A percentile compares a stretch with the other conserved stretches of the same genome.
These are phyloP conservation scores for Chouioia cunea DNA, from an alignment of 2,888 invertebrate genomes.

Conservation along the genomic window DNA sequence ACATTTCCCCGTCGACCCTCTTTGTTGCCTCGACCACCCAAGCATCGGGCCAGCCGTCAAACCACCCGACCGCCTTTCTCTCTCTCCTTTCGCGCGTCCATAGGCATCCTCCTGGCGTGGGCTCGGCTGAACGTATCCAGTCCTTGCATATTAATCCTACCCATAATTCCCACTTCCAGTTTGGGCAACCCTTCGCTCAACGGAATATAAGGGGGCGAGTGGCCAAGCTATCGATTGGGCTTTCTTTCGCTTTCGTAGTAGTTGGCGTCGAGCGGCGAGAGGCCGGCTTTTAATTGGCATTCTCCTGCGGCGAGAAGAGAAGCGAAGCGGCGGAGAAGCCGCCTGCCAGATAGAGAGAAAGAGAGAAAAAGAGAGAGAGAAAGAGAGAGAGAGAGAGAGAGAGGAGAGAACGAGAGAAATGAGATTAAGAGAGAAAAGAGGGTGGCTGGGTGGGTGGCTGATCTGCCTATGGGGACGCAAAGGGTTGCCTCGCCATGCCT, in stretches of 20 bases:
- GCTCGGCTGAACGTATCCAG: constrained; percentile 66
- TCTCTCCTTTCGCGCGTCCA: constrained; percentile 53
- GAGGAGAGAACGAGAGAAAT: constrained; percentile 30
- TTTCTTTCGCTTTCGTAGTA: constrained; percentile 60
- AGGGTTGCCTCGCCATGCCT: constrained; percentile 6
- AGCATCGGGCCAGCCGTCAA: constrained; percentile 51
- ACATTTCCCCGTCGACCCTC: constrained; percentile 66
- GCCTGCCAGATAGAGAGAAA: constrained; percentile 47
- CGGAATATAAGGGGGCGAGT: constrained; percentile 59
- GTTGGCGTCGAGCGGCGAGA: constrained; percentile 18
- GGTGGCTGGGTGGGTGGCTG: constrained; percentile 15
- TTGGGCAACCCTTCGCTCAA: constrained; percentile 68
- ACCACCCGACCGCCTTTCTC: constrained; percentile 50
- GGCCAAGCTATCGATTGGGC: constrained; percentile 64
- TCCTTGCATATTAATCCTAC: constrained; percentile 70
- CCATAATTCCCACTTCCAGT: constrained; percentile 69
- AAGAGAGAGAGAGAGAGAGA: constrained; percentile 42
- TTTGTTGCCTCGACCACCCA: constrained; percentile 63
- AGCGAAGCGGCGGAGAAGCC: constrained; percentile 21
- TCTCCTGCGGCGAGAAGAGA: constrained; percentile 65
- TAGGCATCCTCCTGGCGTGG: constrained; percentile 58
- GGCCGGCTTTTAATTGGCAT: constrained; percentile 68
- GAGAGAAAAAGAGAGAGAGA: constrained; percentile 48
- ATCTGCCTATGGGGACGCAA: no score
- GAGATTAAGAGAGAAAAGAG: constrained; percentile 36